Evolutionary conservation across 1,140 invertebrate genomes (phyloP).

Genomic region (Wiebesia pumilae): DNA sequence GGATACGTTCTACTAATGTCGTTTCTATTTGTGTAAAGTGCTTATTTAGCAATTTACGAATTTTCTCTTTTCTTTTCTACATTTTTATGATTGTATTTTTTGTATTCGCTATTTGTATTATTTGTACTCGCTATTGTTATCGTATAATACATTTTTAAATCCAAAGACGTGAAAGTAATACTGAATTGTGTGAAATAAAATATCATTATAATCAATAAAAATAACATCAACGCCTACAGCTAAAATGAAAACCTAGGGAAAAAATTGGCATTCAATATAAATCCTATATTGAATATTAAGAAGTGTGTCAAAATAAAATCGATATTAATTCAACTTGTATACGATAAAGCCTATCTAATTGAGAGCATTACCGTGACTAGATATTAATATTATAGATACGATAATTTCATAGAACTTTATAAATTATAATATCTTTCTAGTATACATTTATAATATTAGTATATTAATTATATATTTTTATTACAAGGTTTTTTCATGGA

Average conservation of each 20-base stretch:
- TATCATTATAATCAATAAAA: background rate
- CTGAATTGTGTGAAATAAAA: background rate
- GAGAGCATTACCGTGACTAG: too few relatives aligned
- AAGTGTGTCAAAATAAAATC: too few relatives aligned
- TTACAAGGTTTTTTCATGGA: too few relatives aligned
- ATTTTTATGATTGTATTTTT: background rate
- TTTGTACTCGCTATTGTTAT: background rate
- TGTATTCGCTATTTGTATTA: background rate
- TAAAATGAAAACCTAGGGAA: background rate
- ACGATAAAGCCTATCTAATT: too few relatives aligned
- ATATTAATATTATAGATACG: too few relatives aligned
- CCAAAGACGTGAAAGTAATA: background rate
- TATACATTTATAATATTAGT: too few relatives aligned
- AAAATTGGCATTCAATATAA: too few relatives aligned
- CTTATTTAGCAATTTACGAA: constrained; percentile 18
- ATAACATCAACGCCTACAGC: background rate
- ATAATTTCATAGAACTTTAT: too few relatives aligned
- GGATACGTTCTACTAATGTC: background rate
- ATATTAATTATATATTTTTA: too few relatives aligned
- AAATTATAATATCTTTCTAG: too few relatives aligned
- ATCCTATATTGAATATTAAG: too few relatives aligned
- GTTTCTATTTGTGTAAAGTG: constrained; percentile 16
- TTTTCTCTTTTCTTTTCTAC: background rate
- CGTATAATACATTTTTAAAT: background rate
- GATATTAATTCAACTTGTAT: too few relatives aligned